Evolutionary conservation across 1,140 invertebrate species (phyloP).

Genomic region (Tyrophagus putrescentiae): DNA sequence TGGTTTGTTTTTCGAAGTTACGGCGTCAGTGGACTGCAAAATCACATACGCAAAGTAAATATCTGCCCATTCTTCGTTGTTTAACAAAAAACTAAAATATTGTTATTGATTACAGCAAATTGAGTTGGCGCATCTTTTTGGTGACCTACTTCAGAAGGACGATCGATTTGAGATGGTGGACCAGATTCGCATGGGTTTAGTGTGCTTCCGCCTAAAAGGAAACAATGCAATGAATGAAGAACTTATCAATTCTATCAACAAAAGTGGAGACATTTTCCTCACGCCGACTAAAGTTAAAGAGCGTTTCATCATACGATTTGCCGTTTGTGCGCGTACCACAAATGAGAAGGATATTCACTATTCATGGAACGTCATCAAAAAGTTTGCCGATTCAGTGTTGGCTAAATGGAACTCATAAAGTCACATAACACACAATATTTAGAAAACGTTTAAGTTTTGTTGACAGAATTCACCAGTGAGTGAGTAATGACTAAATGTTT

Average conservation of each 20-base stretch:
- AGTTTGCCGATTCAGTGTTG: conserved; percentile 31
- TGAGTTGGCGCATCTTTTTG: conserved; percentile 57
- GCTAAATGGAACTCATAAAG: too few relatives aligned
- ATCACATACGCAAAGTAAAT: conserved; percentile 52
- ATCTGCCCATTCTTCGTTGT: background rate
- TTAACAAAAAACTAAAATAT: conserved; percentile 3
- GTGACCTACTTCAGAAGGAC: conserved; percentile 49
- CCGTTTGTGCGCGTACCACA: conserved; percentile 56
- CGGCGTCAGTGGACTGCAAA: conserved; percentile 57
- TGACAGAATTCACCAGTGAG: too few relatives aligned
- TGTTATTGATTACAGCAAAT: conserved; percentile 41
- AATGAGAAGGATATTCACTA: conserved; percentile 54
- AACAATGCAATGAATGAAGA: conserved; percentile 51
- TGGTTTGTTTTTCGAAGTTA: conserved; percentile 80
- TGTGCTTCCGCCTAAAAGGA: conserved; percentile 71
- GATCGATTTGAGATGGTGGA: conserved; percentile 59
- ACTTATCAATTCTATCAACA: conserved; percentile 56
- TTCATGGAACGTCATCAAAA: conserved; percentile 62
- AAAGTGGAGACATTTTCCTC: conserved; percentile 64
- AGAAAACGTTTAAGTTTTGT: too few relatives aligned
- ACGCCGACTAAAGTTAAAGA: conserved; percentile 53
- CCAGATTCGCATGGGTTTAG: conserved; percentile 57
- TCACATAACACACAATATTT: too few relatives aligned
- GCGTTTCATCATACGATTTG: conserved; percentile 59
- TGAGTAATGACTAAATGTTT: too few relatives aligned